Conservation (phyloP, 2,797 vertebrate genomes). For the Brachyrhaphis roseni region DNA sequence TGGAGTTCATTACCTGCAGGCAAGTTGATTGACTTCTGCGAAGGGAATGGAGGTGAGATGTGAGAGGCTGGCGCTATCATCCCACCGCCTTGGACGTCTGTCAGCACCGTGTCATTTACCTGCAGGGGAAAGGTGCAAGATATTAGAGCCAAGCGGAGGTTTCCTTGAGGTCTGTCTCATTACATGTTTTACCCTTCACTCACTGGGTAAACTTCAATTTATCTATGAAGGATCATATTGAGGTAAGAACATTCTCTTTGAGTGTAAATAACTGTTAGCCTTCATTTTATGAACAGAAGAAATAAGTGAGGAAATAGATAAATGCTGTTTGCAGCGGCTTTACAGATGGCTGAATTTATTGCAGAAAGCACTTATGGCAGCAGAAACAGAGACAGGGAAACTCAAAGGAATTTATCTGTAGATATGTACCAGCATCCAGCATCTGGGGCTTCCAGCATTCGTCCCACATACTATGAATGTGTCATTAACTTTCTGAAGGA, state of each 20-base stretch:
- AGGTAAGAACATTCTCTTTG: conserved; percentile 20
- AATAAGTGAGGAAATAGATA: conserved; percentile 27
- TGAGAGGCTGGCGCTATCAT: conserved; percentile 71
- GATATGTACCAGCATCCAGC: conserved; percentile 85
- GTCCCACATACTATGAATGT: conserved; percentile 83
- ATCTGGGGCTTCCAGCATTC: conserved; percentile 83
- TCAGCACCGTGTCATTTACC: conserved; percentile 80
- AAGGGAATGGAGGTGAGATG: conserved; percentile 80
- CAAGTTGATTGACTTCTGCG: conserved; percentile 79
- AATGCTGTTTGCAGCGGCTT: conserved; percentile 28
- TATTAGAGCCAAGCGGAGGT: conserved; percentile 6
- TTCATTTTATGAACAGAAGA: conserved; percentile 14
- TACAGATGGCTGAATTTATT: conserved; percentile 10
- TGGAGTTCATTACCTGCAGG: conserved; percentile 74
- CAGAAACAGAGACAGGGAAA: neutral
- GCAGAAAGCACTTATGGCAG: conserved; percentile 12
- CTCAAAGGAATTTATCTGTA: conserved; percentile 9
- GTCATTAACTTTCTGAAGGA: conserved; percentile 84
- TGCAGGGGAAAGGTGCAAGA: conserved; percentile 46
- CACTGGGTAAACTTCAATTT: conserved; percentile 6
- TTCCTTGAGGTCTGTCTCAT: neutral
- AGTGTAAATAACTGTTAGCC: conserved; percentile 20
- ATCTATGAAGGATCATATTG: neutral
- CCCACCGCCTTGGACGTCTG: conserved; percentile 64
- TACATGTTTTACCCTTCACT: neutral